Evolutionary conservation across 2,113 vertebrate species (phyloP).

Genomic region (pig (Sus scrofa)): DNA sequence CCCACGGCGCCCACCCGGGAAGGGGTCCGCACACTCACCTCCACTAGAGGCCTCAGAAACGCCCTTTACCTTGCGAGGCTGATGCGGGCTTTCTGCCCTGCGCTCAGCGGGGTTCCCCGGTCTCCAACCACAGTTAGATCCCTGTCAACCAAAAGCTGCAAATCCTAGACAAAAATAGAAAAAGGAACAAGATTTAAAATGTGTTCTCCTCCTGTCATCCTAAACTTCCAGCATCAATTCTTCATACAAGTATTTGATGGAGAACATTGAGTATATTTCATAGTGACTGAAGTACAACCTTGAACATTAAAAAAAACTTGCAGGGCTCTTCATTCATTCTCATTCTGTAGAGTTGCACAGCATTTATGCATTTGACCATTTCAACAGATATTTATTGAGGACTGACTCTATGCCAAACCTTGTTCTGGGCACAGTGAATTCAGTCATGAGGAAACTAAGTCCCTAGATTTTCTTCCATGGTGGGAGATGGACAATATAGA

Average conservation of each 20-base stretch:
- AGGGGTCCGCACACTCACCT: accelerated
- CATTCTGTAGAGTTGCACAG: not conserved
- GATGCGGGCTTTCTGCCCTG: constrained; percentile 97
- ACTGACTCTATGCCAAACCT: accelerated
- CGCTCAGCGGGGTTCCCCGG: too few species aligned
- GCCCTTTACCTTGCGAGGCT: constrained; percentile 93
- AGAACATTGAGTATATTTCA: not conserved
- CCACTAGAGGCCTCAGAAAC: accelerated
- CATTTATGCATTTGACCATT: not conserved
- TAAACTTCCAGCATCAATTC: not conserved
- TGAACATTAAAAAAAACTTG: not conserved
- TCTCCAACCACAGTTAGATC: constrained; percentile 95
- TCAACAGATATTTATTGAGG: not conserved
- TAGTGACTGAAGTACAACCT: not conserved
- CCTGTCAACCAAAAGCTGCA: constrained; percentile 93
- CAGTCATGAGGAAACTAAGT: not conserved
- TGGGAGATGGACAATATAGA: not conserved
- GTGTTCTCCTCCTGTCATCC: not conserved
- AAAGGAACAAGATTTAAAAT: not conserved
- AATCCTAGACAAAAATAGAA: constrained; percentile 88
- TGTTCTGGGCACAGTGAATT: not conserved
- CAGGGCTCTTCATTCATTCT: not conserved
- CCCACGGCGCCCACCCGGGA: accelerated
- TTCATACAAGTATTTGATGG: accelerated
- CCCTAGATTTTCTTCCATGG: accelerated